Percentiles rank a stretch among this genome's conserved stretches.
Evolutionary conservation across 2,888 invertebrate species (phyloP).

Genomic region (Panzeria rudis): DNA sequence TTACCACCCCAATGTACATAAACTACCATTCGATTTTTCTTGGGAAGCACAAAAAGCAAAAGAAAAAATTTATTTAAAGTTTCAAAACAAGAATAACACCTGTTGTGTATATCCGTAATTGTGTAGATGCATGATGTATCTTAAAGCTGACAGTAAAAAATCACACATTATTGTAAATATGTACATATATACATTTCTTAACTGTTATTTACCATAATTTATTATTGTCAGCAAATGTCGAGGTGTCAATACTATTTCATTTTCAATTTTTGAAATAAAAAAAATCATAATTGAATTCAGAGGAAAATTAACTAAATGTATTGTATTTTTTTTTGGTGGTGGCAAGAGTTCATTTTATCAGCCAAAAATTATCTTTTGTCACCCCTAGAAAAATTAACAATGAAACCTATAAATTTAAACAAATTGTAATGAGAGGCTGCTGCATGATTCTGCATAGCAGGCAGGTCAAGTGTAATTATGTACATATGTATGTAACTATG

Average conservation of each 20-base stretch:
- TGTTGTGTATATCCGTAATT: conserved; percentile 26
- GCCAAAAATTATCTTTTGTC: too few species aligned
- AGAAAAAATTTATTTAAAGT: neutral
- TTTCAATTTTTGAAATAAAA: neutral
- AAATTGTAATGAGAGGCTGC: too few species aligned
- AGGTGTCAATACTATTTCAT: neutral
- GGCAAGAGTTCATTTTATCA: too few species aligned
- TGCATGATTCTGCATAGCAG: too few species aligned
- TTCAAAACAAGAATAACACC: conserved; percentile 52
- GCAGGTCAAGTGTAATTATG: too few species aligned
- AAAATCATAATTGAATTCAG: too few species aligned
- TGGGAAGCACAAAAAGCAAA: neutral
- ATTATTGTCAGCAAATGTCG: conserved; percentile 1
- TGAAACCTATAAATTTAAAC: too few species aligned
- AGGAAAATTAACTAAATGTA: too few species aligned
- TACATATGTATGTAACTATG: too few species aligned
- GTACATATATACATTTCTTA: neutral
- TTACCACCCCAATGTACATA: too few species aligned
- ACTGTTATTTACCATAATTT: conserved; percentile 15
- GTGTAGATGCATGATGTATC: conserved; percentile 2
- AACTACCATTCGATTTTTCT: neutral
- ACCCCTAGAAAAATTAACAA: too few species aligned
- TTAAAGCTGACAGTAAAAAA: neutral
- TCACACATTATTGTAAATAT: conserved; percentile 1
- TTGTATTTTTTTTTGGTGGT: too few species aligned